Evolutionary conservation across 2,797 vertebrate genomes (phyloP), one percentile per base, ranked within the genome.

Genomic region (Falco rusticolus): DNA sequence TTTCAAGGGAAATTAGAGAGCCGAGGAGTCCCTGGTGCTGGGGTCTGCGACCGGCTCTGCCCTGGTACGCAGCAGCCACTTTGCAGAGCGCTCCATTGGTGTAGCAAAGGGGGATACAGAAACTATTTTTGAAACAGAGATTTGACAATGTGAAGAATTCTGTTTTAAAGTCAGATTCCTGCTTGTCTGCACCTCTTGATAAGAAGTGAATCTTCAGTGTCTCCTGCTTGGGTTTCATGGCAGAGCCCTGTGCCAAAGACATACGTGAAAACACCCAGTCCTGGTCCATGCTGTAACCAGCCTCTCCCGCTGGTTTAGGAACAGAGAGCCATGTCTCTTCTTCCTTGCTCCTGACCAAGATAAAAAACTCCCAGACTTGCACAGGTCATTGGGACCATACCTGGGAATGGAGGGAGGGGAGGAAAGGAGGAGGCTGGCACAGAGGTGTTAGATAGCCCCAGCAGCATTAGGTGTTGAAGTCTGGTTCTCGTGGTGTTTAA

Each of bases 11-110:
- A 75, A 29, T 37, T 13, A 28, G 5, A 47, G 45, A 25, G 31
- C 2, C 0, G 3, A 48, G 34, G 12, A 70, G 24, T 39, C 4
- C 17, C 9, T 0, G 0, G 11, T 28, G 12, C 10, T 3, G 4
- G 66, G 31, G 13, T 21, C 39, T 15, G 28, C 0, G 2, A 24
- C 24, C 33, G 24, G 43, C 39, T 75, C 54, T 41, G 54, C 50
- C 66, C 47, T 2, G 3, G n/a, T 24, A 37, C 43, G 3, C 47
- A 48, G 9, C n/a, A 41, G 15, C 15, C 29, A 3, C 33, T 64
- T 37, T 47, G 25, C 29, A 57, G 45, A 33, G 20, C 26, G 22
- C 7, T 18, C 43, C 12, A 45, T 17, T 77, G 50, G 22, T 13
- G 28, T 25, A 72, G 33, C 11, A 53, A 87, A 90, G 8, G 5